Evolutionary conservation across 2,888 invertebrate species (phyloP), one percentile per base, ranked within the genome.

Genomic region (Ennomos fuscantarius): DNA sequence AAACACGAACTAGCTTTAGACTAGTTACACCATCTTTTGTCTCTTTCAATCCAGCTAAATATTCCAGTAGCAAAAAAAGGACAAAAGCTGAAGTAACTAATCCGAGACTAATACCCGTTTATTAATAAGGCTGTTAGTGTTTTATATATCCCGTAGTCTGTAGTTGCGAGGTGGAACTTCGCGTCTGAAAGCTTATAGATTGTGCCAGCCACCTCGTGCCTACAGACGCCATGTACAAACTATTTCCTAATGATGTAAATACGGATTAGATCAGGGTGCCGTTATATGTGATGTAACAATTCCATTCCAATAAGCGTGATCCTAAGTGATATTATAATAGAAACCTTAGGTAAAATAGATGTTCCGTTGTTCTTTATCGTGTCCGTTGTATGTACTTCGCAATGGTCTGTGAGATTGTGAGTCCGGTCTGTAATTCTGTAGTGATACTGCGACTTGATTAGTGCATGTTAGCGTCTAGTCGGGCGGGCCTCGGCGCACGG

Each of bases 291-390:
- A 82, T 81, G 74, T 66, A 61, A 59, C 58, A 43, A 54, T 77
- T 82, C 81, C 87, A 86, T 85, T 87, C 84, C 86, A 82, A 50
- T 62, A 59, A 55, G 63, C 62, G 63, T 63, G 58, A 65, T 62
- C 62, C 78, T 78, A 79, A 75, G 86, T 86, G 85, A 86, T 86
- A 86, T 81, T 81, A 81, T 66, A 55, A 68, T 74, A 69, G 66
- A 68, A 34, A 57, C 57, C 52, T 52, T 57, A 48, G 57, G 52
- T 57, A 57, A 40, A 9, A 12, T 48, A 49, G 35, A 47, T 41
- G 49, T 55, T 45, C 55, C 39, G 37, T 39, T 52, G 33, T 24
- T 48, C 24, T 53, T 47, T 54, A 11, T 42, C 43, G 37, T 32
- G n/a, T 32, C 32, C 12, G 32, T 12, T 6, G 31, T 50, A 32